Conservation (phyloP, 1,140 invertebrate genomes). For the Drosophila repletoides region DNA sequence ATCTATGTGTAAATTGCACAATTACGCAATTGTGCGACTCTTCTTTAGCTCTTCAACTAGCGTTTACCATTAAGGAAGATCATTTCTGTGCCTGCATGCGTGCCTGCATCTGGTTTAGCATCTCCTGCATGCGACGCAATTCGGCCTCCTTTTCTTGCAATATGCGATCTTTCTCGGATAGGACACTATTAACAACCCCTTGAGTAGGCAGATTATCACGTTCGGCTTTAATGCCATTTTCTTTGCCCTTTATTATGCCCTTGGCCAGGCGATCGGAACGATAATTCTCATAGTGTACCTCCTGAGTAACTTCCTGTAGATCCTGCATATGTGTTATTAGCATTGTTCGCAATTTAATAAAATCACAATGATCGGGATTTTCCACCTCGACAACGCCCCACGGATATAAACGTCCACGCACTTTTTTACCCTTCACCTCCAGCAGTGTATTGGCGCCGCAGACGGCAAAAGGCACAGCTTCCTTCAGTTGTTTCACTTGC, state of each 20-base stretch:
- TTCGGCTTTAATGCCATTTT: constrained; percentile 71
- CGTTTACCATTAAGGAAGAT: too few relatives aligned
- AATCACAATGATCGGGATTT: constrained; percentile 99
- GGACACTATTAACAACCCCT: constrained; percentile 71
- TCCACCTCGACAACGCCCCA: constrained; percentile 99
- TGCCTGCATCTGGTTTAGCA: constrained; percentile 96
- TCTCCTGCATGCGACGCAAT: constrained; percentile 96
- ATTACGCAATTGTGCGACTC: constrained; percentile 16
- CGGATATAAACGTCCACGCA: constrained; percentile 96
- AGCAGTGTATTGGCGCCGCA: constrained; percentile 97
- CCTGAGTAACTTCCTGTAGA: constrained; percentile 96
- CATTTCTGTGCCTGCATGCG: constrained; percentile 89
- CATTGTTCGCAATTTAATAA: constrained; percentile 98
- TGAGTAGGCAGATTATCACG: constrained; percentile 53
- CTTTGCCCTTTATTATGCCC: constrained; percentile 86
- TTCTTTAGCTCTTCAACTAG: too few relatives aligned
- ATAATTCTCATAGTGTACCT: constrained; percentile 99
- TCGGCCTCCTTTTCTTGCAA: constrained; percentile 95
- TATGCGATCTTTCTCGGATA: constrained; percentile 91
- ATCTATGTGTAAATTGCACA: constrained; percentile 43
- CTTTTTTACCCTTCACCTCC: constrained; percentile 94
- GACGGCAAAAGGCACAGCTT: constrained; percentile 98
- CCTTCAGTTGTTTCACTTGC: constrained; percentile 95
- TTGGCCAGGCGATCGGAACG: constrained; percentile 93
- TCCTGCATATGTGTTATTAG: constrained; percentile 98